Percentiles rank a stretch among this genome's conserved stretches.
phyloP scores from a whole-genome alignment of 2,797 vertebrate species.

The Chelon auratus region DNA sequence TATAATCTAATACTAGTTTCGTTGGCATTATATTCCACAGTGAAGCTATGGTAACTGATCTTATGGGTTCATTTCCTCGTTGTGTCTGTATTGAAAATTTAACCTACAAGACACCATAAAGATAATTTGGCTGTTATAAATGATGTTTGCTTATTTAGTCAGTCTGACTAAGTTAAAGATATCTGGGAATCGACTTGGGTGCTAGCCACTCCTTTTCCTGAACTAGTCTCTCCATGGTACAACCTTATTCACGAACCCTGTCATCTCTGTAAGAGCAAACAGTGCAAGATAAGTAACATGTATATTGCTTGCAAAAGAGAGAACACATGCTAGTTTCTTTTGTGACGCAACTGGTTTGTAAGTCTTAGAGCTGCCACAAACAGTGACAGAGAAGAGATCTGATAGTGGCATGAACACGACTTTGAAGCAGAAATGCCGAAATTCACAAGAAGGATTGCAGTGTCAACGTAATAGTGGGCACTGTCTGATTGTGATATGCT shows the following conservation, averaged over 20 bases:
- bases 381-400: not conserved
- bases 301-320: not conserved
- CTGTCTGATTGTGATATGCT: constrained; percentile 3
- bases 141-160: constrained; percentile 5
- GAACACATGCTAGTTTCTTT: not conserved
- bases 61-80: not conserved
- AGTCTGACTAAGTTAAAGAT: not conserved
- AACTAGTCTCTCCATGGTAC: not conserved
- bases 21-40: too few relatives aligned
- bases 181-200: not conserved
- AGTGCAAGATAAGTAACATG: not conserved
- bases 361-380: not conserved
- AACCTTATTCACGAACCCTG: not conserved
- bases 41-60: not conserved
- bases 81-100: not conserved
- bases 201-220: constrained; percentile 13
- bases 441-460: constrained; percentile 6
- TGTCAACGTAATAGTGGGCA: not conserved
- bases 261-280: not conserved
- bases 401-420: constrained; percentile 5
- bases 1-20: not conserved
- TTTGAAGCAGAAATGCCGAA: constrained; percentile 25
- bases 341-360: not conserved
- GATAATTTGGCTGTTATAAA: not conserved
- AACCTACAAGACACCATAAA: not conserved